Conservation (phyloP, 2,113 vertebrate genomes). For the Melanocharis versteri region DNA sequence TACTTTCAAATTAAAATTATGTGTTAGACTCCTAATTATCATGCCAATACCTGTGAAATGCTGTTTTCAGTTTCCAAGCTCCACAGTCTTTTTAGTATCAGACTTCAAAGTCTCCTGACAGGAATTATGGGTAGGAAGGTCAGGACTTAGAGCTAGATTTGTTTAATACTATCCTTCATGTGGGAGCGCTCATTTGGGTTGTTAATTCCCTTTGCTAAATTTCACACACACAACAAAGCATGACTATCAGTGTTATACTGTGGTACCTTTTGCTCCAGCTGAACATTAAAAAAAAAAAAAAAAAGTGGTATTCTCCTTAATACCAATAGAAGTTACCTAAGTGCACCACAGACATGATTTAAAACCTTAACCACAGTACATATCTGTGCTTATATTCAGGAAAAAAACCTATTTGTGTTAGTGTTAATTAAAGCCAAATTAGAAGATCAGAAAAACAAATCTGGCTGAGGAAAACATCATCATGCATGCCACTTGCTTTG, state of each 20-base stretch:
- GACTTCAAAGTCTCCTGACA: slow-evolving; percentile 46
- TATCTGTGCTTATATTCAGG: neutral
- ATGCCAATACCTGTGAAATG: slow-evolving; percentile 51
- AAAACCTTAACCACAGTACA: neutral
- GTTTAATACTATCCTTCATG: slow-evolving; percentile 31
- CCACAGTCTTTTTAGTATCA: neutral
- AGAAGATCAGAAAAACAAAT: slow-evolving; percentile 18
- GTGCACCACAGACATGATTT: neutral
- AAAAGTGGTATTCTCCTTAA: neutral
- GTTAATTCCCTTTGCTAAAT: slow-evolving; percentile 38
- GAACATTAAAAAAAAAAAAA: neutral
- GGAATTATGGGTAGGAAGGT: slow-evolving; percentile 50
- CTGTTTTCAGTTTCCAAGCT: slow-evolving; percentile 3
- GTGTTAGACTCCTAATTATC: slow-evolving; percentile 47
- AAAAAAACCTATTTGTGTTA: neutral
- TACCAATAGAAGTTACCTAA: neutral
- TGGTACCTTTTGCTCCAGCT: neutral
- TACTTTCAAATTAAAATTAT: slow-evolving; percentile 52
- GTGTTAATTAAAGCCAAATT: slow-evolving; percentile 34
- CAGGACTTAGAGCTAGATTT: slow-evolving; percentile 29
- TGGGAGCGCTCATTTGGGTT: neutral
- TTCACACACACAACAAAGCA: neutral
- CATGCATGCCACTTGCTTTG: neutral
- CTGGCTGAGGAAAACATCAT: slow-evolving; percentile 5
- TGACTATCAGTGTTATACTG: neutral